A percentile compares a stretch with the other conserved stretches of the same genome.
Conservation (phyloP, 2,113 vertebrate genomes). For the Ardeotis arabs region DNA sequence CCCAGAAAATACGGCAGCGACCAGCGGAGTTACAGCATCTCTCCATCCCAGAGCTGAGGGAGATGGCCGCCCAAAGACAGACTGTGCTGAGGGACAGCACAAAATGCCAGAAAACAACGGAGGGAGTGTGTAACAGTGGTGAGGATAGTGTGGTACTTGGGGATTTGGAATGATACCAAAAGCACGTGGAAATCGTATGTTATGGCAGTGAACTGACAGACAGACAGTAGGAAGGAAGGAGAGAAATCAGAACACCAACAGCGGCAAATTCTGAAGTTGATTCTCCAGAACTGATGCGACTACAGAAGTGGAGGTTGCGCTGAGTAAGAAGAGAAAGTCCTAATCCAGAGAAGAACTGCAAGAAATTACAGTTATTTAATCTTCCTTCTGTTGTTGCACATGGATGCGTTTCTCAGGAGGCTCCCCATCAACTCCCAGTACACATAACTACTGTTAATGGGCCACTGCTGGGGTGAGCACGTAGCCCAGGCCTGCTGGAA, state of each 20-base stretch:
- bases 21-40: not conserved
- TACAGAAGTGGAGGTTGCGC: not conserved
- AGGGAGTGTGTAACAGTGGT: not conserved
- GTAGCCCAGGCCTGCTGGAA: not conserved
- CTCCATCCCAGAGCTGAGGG: not conserved
- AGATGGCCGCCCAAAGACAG: not conserved
- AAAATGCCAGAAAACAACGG: not conserved
- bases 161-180: not conserved
- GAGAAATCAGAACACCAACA: not conserved
- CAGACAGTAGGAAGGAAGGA: not conserved
- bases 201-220: not conserved
- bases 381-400: not conserved
- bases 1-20: not conserved
- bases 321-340: not conserved
- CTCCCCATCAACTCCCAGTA: not conserved
- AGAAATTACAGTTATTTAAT: not conserved
- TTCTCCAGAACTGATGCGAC: not conserved
- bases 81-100: not conserved
- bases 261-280: not conserved
- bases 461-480: rapidly evolving
- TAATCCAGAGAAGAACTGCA: not conserved
- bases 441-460: not conserved
- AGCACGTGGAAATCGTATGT: not conserved
- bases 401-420: not conserved
- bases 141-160: not conserved